A percentile compares a stretch with the other conserved stretches of the same genome.
Evolutionary conservation across 2,797 vertebrate species (phyloP).

Genomic region (Myoxocephalus aenaeus): DNA sequence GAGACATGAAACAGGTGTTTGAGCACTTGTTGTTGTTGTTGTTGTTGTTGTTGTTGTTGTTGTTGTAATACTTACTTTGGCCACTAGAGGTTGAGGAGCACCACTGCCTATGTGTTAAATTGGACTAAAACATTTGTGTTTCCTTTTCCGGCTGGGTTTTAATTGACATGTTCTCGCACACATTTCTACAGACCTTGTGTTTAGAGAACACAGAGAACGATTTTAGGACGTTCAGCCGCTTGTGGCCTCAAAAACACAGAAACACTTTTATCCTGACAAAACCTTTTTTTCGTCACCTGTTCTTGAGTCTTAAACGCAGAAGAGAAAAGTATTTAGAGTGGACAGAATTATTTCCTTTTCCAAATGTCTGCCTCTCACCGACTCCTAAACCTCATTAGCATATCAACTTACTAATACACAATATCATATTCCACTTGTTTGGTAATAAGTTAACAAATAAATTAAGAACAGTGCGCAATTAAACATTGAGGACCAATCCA

Average conservation of each 20-base stretch:
- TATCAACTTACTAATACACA: not conserved
- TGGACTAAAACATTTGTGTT: not conserved
- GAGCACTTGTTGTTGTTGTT: not conserved
- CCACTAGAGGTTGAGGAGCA: not conserved
- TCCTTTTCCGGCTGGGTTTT: too few relatives aligned
- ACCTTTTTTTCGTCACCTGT: too few relatives aligned
- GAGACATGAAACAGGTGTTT: not conserved
- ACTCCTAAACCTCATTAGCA: not conserved
- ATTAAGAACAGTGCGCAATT: not conserved
- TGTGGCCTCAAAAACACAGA: too few relatives aligned
- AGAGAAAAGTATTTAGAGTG: too few relatives aligned
- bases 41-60: accelerated
- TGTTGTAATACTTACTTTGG: not conserved
- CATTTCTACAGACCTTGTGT: too few relatives aligned
- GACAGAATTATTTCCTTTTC: not conserved
- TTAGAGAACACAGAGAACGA: too few relatives aligned
- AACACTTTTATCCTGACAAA: too few relatives aligned
- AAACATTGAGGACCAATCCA: not conserved
- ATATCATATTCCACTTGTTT: not conserved
- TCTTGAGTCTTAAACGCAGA: too few relatives aligned
- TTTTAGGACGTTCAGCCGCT: too few relatives aligned
- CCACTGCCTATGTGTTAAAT: too few relatives aligned
- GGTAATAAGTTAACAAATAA: constrained; percentile 5
- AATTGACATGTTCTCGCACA: too few relatives aligned
- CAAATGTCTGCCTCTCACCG: not conserved